These are phyloP conservation scores for Trichopoda pennipes DNA, from an alignment of 2,888 invertebrate genomes.

Conservation along the genomic window DNA sequence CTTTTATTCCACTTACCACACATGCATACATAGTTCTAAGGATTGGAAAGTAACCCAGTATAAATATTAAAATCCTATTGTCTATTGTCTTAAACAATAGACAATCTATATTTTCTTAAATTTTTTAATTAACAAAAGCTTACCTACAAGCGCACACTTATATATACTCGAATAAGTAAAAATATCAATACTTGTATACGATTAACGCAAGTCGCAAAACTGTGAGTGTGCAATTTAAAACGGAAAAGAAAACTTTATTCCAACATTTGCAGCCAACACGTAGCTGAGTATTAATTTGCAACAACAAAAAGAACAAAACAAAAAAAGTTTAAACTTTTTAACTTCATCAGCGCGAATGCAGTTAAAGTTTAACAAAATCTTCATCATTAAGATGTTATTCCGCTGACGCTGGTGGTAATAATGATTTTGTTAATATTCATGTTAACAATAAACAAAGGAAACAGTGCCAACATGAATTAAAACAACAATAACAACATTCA, in stretches of 20 bases:
- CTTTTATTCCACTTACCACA: no score
- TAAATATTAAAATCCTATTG: no score
- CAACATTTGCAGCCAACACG: slow-evolving; percentile 23
- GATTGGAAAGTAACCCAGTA: no score
- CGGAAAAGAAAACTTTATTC: slow-evolving; percentile 9
- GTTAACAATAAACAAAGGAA: slow-evolving; percentile 28
- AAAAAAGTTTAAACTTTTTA: slow-evolving; percentile 32
- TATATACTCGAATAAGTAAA: neutral
- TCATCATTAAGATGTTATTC: neutral
- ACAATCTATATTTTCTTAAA: no score
- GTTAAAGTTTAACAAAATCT: slow-evolving; percentile 21
- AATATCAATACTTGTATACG: neutral
- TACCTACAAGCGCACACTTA: no score
- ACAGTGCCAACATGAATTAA: slow-evolving; percentile 7
- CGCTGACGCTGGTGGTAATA: slow-evolving; percentile 10
- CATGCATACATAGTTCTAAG: no score
- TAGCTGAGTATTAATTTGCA: slow-evolving; percentile 26
- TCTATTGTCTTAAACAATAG: no score
- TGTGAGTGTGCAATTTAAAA: slow-evolving; percentile 1
- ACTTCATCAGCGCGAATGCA: slow-evolving; percentile 45
- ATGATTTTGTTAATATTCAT: slow-evolving; percentile 22
- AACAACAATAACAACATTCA: slow-evolving; percentile 37
- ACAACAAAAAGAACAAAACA: neutral
- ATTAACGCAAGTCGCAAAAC: neutral
- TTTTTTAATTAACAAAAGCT: no score